Base-by-base conservation (phyloP, 2,113 vertebrate species). In the Archocentrus centrarchus region DNA sequence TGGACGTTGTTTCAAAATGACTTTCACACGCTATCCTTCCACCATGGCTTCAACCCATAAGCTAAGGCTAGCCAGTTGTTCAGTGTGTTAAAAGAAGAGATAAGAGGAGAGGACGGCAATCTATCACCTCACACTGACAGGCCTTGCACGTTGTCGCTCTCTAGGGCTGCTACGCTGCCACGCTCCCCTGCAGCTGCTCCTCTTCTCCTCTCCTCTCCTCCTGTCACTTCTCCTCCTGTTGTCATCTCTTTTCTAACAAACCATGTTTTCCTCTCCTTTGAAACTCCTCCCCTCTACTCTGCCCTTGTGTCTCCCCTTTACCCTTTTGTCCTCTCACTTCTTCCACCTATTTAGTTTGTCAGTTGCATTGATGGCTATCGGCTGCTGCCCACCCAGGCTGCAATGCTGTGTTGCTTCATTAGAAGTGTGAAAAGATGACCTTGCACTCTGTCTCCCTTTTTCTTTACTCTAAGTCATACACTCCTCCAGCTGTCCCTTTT, bases 351-450 rank as follows among this genome's bases (percentile, higher is more conserved):
- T 88, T 63, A 78, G 80, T 82, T 75, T 78, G 90, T 93, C 86
- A 66, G 83, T 3, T 64, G 82, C 85, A 83, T 60, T 84, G 91
- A 92, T 77, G 87, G 82, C 88, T 85, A 83, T 84, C 89, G 59
- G 81, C 75, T 82, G 78, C 86, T 75, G 61, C 79, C 81, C 89
- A 64, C 70, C 84, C 37, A 18, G 57, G 81, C 78, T 4, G 66
- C 80, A 18, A 82, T 62, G 91, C 90, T 76, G 80, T 89, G 94
- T 89, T 94, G 95, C 95, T 93, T 94, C 88, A 94, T 95, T 93
- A 94, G 89, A 83, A 41, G 75, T 84, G 88, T 82, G 88, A 90
- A 88, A 86, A 68, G 50, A 90, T 94, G 93, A 95, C 94, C 94
- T 93, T 92, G 92, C 91, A 87, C 87, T 92, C 62, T 30, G 66